Base-by-base conservation (phyloP, 1,140 invertebrate genomes). In the Drosophila burlai region DNA sequence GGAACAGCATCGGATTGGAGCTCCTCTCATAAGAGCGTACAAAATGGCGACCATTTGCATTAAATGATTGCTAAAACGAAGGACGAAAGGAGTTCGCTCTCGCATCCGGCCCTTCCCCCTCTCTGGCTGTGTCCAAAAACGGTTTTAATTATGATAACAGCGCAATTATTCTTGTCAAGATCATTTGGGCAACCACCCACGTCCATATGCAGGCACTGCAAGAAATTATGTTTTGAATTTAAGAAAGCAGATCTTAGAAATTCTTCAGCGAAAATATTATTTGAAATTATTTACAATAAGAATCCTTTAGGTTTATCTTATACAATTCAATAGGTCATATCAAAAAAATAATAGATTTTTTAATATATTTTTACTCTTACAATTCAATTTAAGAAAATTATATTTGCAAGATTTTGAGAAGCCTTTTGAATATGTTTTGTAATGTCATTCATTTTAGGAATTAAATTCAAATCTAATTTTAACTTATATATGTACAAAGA, bases 131-230 rank as follows among this genome's bases (percentile, higher is more conserved):
- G 81, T 73, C 85, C 85, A 85, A 89, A 85, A 89, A 89, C 75
- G 78, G 55, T 89, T 89, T 89, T 89, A 89, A 89, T 89, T 89
- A 89, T 89, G 85, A 89, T 90, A 89, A 89, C 85, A 89, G 85
- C 85, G 85, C 85, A 89, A 89, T 89, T 89, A 89, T 89, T 89
- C 85, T 89, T 89, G 85, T 89, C 85, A 89, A 89, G 85, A 90
- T 89, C 85, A 89, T 89, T 89, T 84, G 81, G 71, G 69, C 77
- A 67, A 59, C 54, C 58, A 45, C 58, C 65, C 78, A 74, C 46
- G 31, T 42, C 42, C 16, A 55, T 24, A 59, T 55, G 21, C n/a
- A 58, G 13, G 31, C 50, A 74, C 67, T 46, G 31, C 3, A 21
- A 47, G 29, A 68, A 71, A 63, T 49, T 26, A 42, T 49, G 0